phyloP scores from a whole-genome alignment of 2,888 invertebrate genomes.

The Stegana nigrithorax region DNA sequence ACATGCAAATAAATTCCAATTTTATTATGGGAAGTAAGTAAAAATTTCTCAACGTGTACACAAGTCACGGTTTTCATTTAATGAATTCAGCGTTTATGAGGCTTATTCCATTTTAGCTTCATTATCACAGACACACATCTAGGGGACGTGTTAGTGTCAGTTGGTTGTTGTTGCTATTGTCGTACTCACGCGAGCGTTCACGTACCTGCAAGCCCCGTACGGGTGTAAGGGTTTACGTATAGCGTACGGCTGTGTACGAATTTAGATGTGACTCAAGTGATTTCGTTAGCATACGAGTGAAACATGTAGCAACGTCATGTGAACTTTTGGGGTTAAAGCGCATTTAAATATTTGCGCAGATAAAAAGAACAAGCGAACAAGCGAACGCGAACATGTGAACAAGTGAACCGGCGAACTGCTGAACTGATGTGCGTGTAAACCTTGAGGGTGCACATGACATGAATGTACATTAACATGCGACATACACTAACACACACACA shows the following conservation, averaged over 20 bases:
- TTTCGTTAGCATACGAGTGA: conserved; percentile 29
- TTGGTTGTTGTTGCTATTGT: background rate
- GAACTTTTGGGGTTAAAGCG: conserved; percentile 40
- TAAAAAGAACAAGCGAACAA: background rate
- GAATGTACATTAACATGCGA: background rate
- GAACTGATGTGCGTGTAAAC: background rate
- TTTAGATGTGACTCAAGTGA: conserved; percentile 34
- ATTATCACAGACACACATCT: conserved; percentile 45
- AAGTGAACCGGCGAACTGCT: background rate
- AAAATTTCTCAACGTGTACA: conserved; percentile 1
- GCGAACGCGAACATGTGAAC: background rate
- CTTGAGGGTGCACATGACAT: conserved; percentile 14
- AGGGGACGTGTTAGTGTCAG: conserved; percentile 8
- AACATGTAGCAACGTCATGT: conserved; percentile 20
- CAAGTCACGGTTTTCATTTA: conserved; percentile 43
- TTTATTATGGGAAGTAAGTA: no score
- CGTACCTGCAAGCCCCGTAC: no score
- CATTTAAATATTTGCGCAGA: conserved; percentile 51
- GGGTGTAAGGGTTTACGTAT: conserved; percentile 12
- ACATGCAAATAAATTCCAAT: no score
- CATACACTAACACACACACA: background rate
- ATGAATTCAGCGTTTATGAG: conserved; percentile 63
- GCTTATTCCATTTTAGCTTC: conserved; percentile 59
- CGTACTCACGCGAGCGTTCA: background rate
- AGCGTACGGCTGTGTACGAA: conserved; percentile 20